Conservation (phyloP, 2,113 vertebrate species). For the Alouatta palliata region DNA sequence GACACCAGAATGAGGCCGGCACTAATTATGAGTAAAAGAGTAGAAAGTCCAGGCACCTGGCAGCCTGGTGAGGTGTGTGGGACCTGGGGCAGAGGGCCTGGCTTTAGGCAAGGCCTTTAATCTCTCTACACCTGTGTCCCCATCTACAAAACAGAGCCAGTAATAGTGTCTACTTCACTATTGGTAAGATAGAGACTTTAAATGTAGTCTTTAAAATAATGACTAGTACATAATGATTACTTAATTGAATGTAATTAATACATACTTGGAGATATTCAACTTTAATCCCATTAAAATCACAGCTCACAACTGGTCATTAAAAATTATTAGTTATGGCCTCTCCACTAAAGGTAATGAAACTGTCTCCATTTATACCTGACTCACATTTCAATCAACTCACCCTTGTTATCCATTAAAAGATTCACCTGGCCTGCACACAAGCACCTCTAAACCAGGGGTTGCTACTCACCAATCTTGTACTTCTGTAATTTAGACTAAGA, state of each 20-base stretch:
- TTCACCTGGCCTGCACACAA: neutral
- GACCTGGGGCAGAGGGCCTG: neutral
- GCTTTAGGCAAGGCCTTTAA: neutral
- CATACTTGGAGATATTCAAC: neutral
- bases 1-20: neutral
- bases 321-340: neutral
- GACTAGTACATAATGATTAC: neutral
- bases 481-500: neutral
- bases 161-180: neutral
- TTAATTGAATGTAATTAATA: neutral
- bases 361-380: neutral
- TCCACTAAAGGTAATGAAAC: neutral
- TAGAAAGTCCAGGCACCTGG: neutral
- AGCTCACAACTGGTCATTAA: neutral
- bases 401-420: neutral
- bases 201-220: neutral
- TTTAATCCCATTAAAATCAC: slow-evolving; percentile 27
- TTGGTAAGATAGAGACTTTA: neutral
- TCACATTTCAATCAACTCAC: neutral
- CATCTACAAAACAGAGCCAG: neutral
- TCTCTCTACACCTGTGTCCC: neutral
- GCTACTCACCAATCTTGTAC: neutral
- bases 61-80: neutral
- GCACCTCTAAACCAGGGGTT: neutral
- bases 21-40: neutral